These are phyloP conservation scores for Heliconius hewitsoni DNA, from an alignment of 1,140 invertebrate genomes.

Conservation along the genomic window DNA sequence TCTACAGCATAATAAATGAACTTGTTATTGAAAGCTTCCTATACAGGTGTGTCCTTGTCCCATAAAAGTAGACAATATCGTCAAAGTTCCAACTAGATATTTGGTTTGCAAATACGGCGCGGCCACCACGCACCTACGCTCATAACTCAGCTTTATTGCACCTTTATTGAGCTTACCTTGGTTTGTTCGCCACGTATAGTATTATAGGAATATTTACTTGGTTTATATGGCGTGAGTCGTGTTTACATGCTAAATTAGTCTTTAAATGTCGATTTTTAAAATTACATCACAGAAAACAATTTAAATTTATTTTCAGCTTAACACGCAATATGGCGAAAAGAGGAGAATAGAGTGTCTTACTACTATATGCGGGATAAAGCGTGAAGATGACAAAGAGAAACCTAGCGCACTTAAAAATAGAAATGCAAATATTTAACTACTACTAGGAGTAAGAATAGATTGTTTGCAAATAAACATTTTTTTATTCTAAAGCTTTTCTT, in stretches of 20 bases:
- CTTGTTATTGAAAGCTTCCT: constrained; percentile 1
- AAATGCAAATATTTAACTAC: too few relatives aligned
- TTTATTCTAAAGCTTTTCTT: too few relatives aligned
- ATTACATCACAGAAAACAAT: neutral
- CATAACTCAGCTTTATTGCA: constrained; percentile 4
- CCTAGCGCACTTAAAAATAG: too few relatives aligned
- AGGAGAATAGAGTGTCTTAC: neutral
- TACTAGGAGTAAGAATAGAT: too few relatives aligned
- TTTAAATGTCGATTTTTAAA: neutral
- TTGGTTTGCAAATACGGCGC: constrained; percentile 26
- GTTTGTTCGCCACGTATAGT: neutral
- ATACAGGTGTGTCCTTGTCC: constrained; percentile 1
- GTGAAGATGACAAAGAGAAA: too few relatives aligned
- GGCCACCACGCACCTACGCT: constrained; percentile 22
- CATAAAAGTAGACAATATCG: constrained; percentile 7
- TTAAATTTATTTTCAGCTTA: neutral
- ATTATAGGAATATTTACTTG: neutral
- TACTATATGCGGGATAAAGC: neutral
- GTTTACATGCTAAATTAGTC: neutral
- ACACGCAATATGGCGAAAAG: neutral
- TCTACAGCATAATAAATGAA: neutral
- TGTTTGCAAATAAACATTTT: too few relatives aligned
- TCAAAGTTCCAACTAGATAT: constrained; percentile 10
- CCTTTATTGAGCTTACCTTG: constrained; percentile 16
- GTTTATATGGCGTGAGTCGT: neutral